phyloP scores from a whole-genome alignment of 2,888 invertebrate genomes.

The Busseola fusca region DNA sequence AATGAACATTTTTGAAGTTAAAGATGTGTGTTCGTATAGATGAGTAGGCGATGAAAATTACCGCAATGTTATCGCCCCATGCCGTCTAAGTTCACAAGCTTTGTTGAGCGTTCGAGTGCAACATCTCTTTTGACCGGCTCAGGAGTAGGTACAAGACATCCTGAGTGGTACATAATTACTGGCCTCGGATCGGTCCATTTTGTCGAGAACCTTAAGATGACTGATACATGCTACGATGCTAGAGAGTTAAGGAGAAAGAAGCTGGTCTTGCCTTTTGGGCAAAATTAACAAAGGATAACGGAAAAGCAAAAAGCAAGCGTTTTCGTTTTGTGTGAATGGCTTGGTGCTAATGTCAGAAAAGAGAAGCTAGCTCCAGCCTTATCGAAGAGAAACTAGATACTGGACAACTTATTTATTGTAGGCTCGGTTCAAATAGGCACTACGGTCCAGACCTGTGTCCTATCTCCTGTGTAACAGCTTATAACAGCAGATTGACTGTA shows the following conservation, averaged over 20 bases:
- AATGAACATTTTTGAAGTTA: constrained; percentile 16
- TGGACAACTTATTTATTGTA: background rate
- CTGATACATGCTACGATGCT: background rate
- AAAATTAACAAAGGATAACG: background rate
- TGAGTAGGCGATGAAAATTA: background rate
- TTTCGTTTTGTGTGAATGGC: background rate
- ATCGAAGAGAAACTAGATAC: background rate
- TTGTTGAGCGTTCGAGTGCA: background rate
- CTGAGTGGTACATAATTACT: no score
- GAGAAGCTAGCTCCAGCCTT: background rate
- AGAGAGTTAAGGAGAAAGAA: background rate
- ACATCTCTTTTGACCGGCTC: background rate
- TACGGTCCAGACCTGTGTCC: background rate
- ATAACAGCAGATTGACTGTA: background rate
- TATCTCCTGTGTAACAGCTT: no score
- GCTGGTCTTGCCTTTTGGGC: background rate
- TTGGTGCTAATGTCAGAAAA: background rate
- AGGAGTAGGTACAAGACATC: background rate
- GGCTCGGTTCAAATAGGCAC: background rate
- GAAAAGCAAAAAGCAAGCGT: background rate
- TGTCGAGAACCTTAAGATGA: background rate
- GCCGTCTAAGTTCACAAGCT: background rate
- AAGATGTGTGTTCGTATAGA: constrained; percentile 11
- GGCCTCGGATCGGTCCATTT: background rate
- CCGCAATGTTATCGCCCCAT: background rate